Base-by-base conservation (phyloP, 1,140 invertebrate genomes). In the Dermatophagoides farinae region DNA sequence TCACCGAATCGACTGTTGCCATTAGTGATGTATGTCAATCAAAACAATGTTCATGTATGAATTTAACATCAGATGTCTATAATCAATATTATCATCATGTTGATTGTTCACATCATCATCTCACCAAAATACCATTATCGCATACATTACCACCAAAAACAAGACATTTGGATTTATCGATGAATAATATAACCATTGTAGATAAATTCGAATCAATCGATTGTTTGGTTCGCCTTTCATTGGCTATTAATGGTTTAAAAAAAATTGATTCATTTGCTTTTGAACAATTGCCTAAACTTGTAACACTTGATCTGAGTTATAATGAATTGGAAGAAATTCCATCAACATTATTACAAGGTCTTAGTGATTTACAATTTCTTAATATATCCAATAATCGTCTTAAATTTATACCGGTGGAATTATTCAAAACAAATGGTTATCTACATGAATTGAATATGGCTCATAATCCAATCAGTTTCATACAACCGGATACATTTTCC, bases 241-340 rank as follows among this genome's bases (percentile, higher is more conserved):
- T 61, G 53, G 25, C 25, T 6, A 37, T 31, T 18, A 61, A 61
- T 57, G 12, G 14, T 11, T n/a, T 61, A 11, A 25, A 41, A 10
- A 1, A 16, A 12, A 47, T 61, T 12, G 50, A 25, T 16, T 6
- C 5, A 51, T 73, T 80, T 59, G 86, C 88, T 6, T 83, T 91
- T 68, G 78, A 79, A 63, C 83, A 84, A 18, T 75, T 90, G 5
- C 86, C 84, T 46, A 91, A 91, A 73, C 78, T 90, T 44, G 81
- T 90, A 39, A 87, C 89, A 70, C 74, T 92, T 66, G 86, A 91
- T 71, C 73, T 92, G 5, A 86, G 84, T 37, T 76, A 82, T 64
- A 92, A 92, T 73, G 74, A 83, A 62, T 75, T 92, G 10, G 82
- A 79, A 5, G 71, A 76, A 0, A 79, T 92, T 65, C 86, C 86